Base-by-base conservation (phyloP, 2,113 vertebrate genomes). In the Sardina pilchardus region DNA sequence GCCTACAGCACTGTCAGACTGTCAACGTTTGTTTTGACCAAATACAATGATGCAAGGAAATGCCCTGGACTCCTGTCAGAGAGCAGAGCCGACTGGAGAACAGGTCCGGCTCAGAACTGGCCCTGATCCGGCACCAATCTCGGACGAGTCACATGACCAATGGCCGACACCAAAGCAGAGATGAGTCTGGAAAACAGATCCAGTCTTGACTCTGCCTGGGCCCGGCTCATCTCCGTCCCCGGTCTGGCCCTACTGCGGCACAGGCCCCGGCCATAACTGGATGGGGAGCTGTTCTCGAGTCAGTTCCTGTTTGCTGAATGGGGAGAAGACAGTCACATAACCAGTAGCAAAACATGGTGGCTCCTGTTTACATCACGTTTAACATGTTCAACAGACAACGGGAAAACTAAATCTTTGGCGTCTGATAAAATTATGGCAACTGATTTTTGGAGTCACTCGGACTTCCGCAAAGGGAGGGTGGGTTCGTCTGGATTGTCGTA, bases 351-450 rank as follows among this genome's bases (percentile, higher is more conserved):
- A 78, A 34, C 71, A 78, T 78, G 71, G 30, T 12, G 30, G 30
- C 71, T 36, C 71, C 14, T 34, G 9, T 67, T 50, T 26, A 30
- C 63, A 3, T 67, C 26, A 78, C 71, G 34, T 78, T 36, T 34
- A 78, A 88, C 81, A 85, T 88, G 88, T 90, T 89, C 89, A 34
- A 78, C 30, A 78, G 71, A 78, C 71, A 78, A 78, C 71, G 14
- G 71, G 71, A 78, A 95, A 95, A 93, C 88, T 84, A 95, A 95
- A 88, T 95, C 95, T 96, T 96, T 96, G 95, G 95, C 92, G 94
- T 95, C 92, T 92, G 90, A 94, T 94, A 94, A 78, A 94, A 82
- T 93, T 95, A 95, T 95, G 94, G 95, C 94, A 91, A 93, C 89
- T 94, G 93, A 78, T 78, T 94, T 92, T 92, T 87, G 83, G 83